Conservation (phyloP, 2,888 invertebrate species). For the Nezara viridula region DNA sequence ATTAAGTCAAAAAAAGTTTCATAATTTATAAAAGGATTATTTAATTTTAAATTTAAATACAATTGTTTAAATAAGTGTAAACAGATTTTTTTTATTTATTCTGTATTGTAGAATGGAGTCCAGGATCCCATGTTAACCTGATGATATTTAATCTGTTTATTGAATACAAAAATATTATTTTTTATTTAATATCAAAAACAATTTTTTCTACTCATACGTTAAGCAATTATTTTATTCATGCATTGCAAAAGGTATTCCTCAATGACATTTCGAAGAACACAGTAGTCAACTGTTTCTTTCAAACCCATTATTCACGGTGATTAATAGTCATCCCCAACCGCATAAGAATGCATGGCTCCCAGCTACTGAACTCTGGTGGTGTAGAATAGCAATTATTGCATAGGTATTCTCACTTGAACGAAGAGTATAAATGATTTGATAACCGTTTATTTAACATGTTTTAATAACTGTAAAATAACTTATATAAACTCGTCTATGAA, state of each 20-base stretch:
- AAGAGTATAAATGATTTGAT: neutral
- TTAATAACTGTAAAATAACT: no score
- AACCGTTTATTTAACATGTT: no score
- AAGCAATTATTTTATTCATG: neutral
- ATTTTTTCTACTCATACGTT: neutral
- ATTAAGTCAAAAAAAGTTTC: neutral
- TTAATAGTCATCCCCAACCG: neutral
- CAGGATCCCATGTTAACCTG: no score
- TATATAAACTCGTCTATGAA: neutral
- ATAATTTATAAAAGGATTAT: neutral
- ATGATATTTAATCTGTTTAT: no score
- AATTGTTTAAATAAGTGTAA: no score
- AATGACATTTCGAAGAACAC: neutral
- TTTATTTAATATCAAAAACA: no score
- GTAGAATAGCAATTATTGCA: neutral
- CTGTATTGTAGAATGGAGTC: no score
- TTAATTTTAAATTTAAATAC: no score
- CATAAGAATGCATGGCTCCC: neutral
- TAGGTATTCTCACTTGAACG: neutral
- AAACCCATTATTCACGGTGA: slow-evolving; percentile 12
- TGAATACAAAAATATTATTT: no score
- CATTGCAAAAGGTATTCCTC: neutral
- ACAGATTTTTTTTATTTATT: no score
- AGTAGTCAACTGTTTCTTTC: slow-evolving; percentile 16
- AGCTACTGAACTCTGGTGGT: neutral